Evolutionary conservation across 2,113 vertebrate species (phyloP).

Genomic region (Chloropsis hardwickii): DNA sequence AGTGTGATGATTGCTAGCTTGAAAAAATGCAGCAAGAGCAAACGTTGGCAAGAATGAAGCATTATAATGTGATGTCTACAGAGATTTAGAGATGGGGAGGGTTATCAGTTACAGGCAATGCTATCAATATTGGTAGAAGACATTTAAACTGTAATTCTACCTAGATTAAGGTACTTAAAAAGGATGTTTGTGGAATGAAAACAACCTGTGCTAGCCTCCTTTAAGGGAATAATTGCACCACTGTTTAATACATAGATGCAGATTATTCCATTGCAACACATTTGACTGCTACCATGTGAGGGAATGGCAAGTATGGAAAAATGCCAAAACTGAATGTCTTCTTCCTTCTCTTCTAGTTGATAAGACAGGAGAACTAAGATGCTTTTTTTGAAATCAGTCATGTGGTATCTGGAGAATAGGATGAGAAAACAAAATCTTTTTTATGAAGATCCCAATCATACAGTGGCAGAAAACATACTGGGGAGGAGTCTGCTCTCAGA

Average conservation of each 20-base stretch:
- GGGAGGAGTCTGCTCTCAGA: neutral
- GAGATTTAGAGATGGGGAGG: slow-evolving; percentile 9
- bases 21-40: slow-evolving; percentile 65
- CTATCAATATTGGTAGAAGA: slow-evolving; percentile 15
- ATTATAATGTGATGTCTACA: slow-evolving; percentile 64
- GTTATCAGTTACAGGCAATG: slow-evolving; percentile 39
- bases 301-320: slow-evolving; percentile 43
- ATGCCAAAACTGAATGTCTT: slow-evolving; percentile 43
- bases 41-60: slow-evolving; percentile 63
- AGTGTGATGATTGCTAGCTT: slow-evolving; percentile 65
- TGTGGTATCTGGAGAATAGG: slow-evolving; percentile 7
- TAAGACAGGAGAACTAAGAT: slow-evolving; percentile 35
- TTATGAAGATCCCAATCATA: neutral
- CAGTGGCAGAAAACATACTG: neutral
- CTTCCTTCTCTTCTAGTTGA: slow-evolving; percentile 47
- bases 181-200: neutral
- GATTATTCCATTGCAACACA: neutral
- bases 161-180: slow-evolving; percentile 23
- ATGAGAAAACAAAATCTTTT: slow-evolving; percentile 41
- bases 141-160: slow-evolving; percentile 32
- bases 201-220: neutral
- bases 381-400: slow-evolving; percentile 23
- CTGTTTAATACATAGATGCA: neutral
- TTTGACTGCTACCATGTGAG: slow-evolving; percentile 19
- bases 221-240: neutral